Conservation (phyloP, 2,113 vertebrate genomes). For the Datnioides undecimradiatus region DNA sequence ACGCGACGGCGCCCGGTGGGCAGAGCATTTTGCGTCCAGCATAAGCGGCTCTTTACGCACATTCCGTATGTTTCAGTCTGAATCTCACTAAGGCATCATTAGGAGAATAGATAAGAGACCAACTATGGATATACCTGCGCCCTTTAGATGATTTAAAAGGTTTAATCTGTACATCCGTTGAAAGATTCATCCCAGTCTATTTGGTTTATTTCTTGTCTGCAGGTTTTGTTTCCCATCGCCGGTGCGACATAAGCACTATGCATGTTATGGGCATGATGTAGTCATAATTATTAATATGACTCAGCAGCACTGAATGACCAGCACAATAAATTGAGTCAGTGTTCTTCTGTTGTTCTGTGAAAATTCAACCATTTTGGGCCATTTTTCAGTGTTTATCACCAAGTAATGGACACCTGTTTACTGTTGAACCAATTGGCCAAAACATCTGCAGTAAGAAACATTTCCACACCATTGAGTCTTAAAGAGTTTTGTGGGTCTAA, state of each 20-base stretch:
- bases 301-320: slow-evolving; percentile 64
- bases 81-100: slow-evolving; percentile 68
- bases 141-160: slow-evolving; percentile 17
- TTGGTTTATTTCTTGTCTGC: neutral
- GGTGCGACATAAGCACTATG: slow-evolving; percentile 8
- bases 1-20: slow-evolving; percentile 79
- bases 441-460: slow-evolving; percentile 36
- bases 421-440: slow-evolving; percentile 3
- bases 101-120: slow-evolving; percentile 42
- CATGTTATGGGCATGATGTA: slow-evolving; percentile 31
- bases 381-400: neutral
- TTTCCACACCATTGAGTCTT: slow-evolving; percentile 9
- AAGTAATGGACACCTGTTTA: slow-evolving; percentile 6
- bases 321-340: slow-evolving; percentile 33
- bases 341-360: neutral
- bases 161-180: slow-evolving; percentile 1
- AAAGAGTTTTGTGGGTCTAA: slow-evolving; percentile 21
- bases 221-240: neutral
- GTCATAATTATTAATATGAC: slow-evolving; percentile 67
- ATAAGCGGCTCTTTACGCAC: slow-evolving; percentile 78
- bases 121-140: slow-evolving; percentile 46
- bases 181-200: neutral
- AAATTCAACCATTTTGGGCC: neutral
- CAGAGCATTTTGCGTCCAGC: slow-evolving; percentile 79
- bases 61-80: slow-evolving; percentile 73